Evolutionary conservation across 92 coral and sea anemone genomes (phyloP), one percentile per base, ranked within the genome.

Genomic region (Umimayanthus kanabou): DNA sequence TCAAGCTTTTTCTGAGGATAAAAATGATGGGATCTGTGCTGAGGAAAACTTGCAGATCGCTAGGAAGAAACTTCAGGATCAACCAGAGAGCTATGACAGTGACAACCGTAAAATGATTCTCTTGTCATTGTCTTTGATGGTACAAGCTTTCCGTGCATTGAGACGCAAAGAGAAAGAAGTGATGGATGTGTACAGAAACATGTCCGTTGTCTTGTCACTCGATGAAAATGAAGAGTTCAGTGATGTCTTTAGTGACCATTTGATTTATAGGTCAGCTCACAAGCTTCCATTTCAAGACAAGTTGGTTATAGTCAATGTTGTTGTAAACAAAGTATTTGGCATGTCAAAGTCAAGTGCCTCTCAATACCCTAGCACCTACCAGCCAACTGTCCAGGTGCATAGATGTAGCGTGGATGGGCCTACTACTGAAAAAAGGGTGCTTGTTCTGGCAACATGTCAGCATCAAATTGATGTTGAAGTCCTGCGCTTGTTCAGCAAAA

Each of bases 401-500:
- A 7, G 58, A 2, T 33, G 37, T n/a, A n/a, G n/a, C n/a, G 4
- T 82, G 40, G 7, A 82, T 39, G 75, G 76, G n/a, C 49, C 67
- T 2, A 45, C 37, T 30, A 1, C 29, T 14, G 39, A 67, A 50
- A 16, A 0, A n/a, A 82, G 39, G n/a, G 11, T 82, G 13, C 53
- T 69, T 10, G 76, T 39, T 70, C 65, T 82, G 69, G 86, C 86
- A 69, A 82, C 50, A 16, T 82, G 86, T 28, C 39, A 14, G 9
- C 64, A 67, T 82, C 72, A 82, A 29, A 33, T 82, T 42, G 86
- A 82, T 26, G 69, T 69, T 67, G 86, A 67, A 69, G 39, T 43
- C 18, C 33, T 82, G 66, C 58, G 77, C 0, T 67, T 23, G 26
- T 13, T 82, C 13, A 37, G 86, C n/a, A 23, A 7, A 69, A 82